Evolutionary conservation across 1,140 invertebrate genomes (phyloP).

Genomic region (Drosophila prosaltans): DNA sequence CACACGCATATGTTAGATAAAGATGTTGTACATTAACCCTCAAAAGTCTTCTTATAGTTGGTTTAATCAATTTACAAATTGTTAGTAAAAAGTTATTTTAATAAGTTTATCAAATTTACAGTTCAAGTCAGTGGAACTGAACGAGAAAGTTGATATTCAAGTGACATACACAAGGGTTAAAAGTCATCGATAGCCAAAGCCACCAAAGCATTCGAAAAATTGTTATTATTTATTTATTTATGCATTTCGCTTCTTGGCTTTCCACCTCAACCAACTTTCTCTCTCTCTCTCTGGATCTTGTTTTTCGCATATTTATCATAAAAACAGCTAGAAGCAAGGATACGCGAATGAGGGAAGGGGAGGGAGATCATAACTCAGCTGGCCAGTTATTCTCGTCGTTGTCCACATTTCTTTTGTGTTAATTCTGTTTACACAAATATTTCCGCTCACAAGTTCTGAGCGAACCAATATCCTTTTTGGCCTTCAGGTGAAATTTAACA

Average conservation of each 20-base stretch:
- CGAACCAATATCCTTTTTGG: constrained; percentile 55
- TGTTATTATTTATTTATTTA: constrained; percentile 67
- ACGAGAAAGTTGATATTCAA: too few relatives aligned
- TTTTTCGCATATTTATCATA: constrained; percentile 36
- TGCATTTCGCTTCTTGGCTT: constrained; percentile 32
- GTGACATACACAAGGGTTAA: constrained; percentile 40
- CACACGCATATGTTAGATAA: constrained; percentile 15
- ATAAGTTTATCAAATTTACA: background rate
- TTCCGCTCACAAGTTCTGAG: constrained; percentile 55
- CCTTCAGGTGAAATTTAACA: constrained; percentile 68
- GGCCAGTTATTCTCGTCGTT: background rate
- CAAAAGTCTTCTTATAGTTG: background rate
- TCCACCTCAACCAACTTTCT: background rate
- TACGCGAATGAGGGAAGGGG: background rate
- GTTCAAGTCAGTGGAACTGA: background rate
- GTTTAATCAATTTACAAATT: background rate
- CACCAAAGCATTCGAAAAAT: constrained; percentile 36
- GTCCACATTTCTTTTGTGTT: constrained; percentile 25
- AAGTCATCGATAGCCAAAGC: background rate
- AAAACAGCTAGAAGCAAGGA: background rate
- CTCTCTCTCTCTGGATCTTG: background rate
- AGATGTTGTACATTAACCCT: constrained; percentile 37
- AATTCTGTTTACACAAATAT: constrained; percentile 56
- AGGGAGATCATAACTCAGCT: background rate
- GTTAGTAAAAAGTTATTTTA: background rate